A percentile compares a stretch with the other conserved stretches of the same genome.
Evolutionary conservation across 2,113 vertebrate species (phyloP).

Genomic region (Passer domesticus): DNA sequence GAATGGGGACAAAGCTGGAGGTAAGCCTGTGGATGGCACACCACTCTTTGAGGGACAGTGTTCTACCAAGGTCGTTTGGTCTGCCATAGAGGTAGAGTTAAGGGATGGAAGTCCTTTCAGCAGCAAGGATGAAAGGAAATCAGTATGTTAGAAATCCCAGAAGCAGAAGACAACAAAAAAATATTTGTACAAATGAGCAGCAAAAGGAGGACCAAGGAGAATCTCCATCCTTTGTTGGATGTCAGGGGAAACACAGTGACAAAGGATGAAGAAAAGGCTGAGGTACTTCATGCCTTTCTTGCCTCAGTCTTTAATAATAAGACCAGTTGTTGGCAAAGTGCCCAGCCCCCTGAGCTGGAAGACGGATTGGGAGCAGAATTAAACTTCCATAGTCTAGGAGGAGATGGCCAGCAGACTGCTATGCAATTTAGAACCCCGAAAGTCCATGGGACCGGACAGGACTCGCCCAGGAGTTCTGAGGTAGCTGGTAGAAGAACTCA

Average conservation of each 20-base stretch:
- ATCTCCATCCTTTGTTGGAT: neutral
- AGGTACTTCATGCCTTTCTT: neutral
- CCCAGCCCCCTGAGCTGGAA: neutral
- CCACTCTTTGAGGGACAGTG: neutral
- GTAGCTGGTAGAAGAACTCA: neutral
- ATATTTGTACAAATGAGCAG: neutral
- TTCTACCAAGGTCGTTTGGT: neutral
- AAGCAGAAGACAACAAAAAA: neutral
- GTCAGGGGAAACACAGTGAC: neutral
- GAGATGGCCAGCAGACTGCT: neutral
- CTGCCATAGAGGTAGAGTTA: neutral
- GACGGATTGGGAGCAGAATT: neutral
- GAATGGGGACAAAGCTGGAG: neutral
- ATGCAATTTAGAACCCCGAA: neutral
- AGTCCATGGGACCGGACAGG: accelerated
- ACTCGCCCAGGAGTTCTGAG: neutral
- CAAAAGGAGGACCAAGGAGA: neutral
- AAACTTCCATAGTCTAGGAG: neutral
- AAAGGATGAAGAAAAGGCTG: neutral
- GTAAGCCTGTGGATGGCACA: neutral
- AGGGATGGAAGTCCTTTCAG: neutral
- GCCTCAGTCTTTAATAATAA: neutral
- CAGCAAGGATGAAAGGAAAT: neutral
- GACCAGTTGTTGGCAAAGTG: neutral
- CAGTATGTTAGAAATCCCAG: neutral